These are phyloP conservation scores for Sesamia inferens DNA, from an alignment of 2,888 invertebrate genomes.

Conservation along the genomic window DNA sequence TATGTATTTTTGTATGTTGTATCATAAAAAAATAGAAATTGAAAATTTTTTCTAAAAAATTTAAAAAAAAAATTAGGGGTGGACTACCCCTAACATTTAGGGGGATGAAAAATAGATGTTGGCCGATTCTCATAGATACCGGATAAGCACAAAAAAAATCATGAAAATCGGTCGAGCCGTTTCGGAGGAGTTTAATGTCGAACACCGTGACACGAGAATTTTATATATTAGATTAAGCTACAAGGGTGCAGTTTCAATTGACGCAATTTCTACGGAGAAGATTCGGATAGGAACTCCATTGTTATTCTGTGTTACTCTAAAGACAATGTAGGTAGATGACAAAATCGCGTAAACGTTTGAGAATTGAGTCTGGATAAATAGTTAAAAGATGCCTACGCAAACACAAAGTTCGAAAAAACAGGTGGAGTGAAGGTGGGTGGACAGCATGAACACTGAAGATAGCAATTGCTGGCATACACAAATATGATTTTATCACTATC, in stretches of 20 bases:
- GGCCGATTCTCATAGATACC: too few species aligned
- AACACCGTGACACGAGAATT: too few species aligned
- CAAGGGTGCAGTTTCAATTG: neutral
- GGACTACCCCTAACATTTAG: too few species aligned
- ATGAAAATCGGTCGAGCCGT: too few species aligned
- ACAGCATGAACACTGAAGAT: neutral
- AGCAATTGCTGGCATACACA: conserved; percentile 5
- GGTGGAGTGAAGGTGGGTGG: neutral
- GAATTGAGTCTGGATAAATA: neutral
- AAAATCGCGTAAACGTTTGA: neutral
- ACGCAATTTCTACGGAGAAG: neutral
- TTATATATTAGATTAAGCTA: neutral
- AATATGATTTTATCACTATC: conserved; percentile 27
- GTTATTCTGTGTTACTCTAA: neutral
- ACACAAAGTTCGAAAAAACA: conserved; percentile 8
- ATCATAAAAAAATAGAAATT: too few species aligned
- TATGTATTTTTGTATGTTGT: too few species aligned
- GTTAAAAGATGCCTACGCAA: neutral
- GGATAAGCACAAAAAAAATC: too few species aligned
- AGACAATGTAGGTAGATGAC: neutral
- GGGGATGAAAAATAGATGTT: too few species aligned
- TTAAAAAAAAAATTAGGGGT: too few species aligned
- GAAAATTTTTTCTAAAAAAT: too few species aligned
- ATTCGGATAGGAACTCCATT: neutral
- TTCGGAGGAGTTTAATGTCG: too few species aligned